These are phyloP conservation scores for Scleropages formosus DNA, from an alignment of 2,797 vertebrate genomes.

Conservation along the genomic window DNA sequence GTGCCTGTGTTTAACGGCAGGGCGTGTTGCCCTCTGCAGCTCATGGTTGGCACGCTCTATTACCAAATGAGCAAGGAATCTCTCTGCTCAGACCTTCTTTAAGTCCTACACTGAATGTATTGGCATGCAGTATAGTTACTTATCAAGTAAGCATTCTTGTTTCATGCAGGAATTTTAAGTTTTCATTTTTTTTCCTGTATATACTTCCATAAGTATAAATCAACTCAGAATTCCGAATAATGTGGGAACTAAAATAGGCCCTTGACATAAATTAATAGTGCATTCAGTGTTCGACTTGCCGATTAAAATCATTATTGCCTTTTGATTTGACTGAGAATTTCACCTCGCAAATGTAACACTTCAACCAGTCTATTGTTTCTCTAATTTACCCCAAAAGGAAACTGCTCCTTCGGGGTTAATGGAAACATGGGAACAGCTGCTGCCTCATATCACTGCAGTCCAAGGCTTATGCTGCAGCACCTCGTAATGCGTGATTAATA, in stretches of 20 bases:
- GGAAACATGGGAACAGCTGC: constrained; percentile 24
- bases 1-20: not conserved
- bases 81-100: constrained; percentile 10
- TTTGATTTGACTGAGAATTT: not conserved
- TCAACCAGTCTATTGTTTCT: constrained; percentile 22
- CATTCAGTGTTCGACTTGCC: constrained; percentile 35
- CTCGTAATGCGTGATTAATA: not conserved
- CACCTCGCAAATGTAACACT: not conserved
- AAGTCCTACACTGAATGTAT: constrained; percentile 32
- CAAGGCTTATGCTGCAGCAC: constrained; percentile 1
- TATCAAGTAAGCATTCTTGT: constrained; percentile 6
- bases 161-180: not conserved
- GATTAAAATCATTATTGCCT: not conserved
- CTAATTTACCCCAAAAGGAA: not conserved
- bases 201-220: constrained; percentile 4
- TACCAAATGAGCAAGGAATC: constrained; percentile 2
- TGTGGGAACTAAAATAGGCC: not conserved
- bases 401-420: constrained; percentile 5
- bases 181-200: not conserved
- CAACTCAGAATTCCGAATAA: not conserved
- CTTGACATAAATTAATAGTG: not conserved
- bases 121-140: not conserved
- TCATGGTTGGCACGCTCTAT: constrained; percentile 16
- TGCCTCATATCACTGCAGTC: not conserved
- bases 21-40: constrained; percentile 15